Conservation (phyloP, 2,888 invertebrate genomes). For the Nephrotoma flavescens region DNA sequence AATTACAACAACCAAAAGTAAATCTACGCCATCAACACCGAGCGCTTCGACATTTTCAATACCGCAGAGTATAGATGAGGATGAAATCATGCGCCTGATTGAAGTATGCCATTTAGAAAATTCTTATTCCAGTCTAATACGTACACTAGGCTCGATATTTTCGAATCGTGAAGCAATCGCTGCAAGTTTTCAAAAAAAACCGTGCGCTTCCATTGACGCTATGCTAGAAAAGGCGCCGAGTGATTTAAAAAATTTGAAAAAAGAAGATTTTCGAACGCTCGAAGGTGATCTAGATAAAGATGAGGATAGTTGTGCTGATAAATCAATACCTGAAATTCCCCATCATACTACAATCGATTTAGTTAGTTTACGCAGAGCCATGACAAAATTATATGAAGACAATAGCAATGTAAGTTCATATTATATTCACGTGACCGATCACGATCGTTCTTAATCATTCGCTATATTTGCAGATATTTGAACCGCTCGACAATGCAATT, state of each 20-base stretch:
- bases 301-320: slow-evolving; percentile 49
- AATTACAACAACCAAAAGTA: neutral
- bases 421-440: neutral
- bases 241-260: slow-evolving; percentile 40
- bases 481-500: slow-evolving; percentile 21
- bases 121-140: slow-evolving; percentile 54
- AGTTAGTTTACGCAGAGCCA: slow-evolving; percentile 31
- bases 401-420: slow-evolving; percentile 15
- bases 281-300: slow-evolving; percentile 79
- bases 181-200: slow-evolving; percentile 48
- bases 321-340: slow-evolving; percentile 13
- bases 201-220: slow-evolving; percentile 35
- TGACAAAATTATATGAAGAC: slow-evolving; percentile 30
- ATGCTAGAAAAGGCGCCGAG: slow-evolving; percentile 38
- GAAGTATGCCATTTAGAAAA: slow-evolving; percentile 54
- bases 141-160: slow-evolving; percentile 66
- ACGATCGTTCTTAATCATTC: slow-evolving; percentile 20
- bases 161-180: slow-evolving; percentile 51
- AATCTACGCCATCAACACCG: neutral
- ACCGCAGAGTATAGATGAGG: slow-evolving; percentile 41
- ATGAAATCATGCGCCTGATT: slow-evolving; percentile 56
- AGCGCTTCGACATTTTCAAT: slow-evolving; percentile 8
- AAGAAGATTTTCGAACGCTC: slow-evolving; percentile 55
- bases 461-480: slow-evolving; percentile 31
- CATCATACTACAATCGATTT: slow-evolving; percentile 44